Conservation (phyloP, 2,113 vertebrate genomes). For the Chloropsis hardwickii region DNA sequence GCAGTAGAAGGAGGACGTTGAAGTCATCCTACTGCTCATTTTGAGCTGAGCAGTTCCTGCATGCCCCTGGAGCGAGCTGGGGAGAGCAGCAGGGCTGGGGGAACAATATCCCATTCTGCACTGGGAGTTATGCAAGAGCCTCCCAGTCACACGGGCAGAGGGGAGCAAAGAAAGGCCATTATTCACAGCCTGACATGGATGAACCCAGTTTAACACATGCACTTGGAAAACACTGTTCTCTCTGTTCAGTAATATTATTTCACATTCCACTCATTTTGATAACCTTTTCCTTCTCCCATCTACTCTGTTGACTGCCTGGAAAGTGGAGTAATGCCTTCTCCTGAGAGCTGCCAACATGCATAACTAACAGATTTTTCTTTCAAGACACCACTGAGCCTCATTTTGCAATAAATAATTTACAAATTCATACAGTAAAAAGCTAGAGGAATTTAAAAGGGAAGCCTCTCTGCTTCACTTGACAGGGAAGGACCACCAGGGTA, state of each 20-base stretch:
- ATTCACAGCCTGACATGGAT: constrained; percentile 64
- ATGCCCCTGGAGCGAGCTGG: neutral
- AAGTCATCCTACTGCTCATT: neutral
- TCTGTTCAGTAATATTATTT: constrained; percentile 71
- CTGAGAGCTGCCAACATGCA: neutral
- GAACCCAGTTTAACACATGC: constrained; percentile 51
- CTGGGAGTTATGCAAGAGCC: constrained; percentile 53
- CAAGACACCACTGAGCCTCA: neutral
- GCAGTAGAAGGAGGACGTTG: neutral
- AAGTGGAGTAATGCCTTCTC: neutral
- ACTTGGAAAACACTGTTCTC: constrained; percentile 70
- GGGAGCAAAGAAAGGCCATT: constrained; percentile 58
- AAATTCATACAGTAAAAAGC: neutral
- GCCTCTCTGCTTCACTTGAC: neutral
- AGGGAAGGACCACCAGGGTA: neutral
- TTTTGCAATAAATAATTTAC: constrained; percentile 17
- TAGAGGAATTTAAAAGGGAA: neutral
- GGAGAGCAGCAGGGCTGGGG: neutral
- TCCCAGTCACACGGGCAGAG: constrained; percentile 63
- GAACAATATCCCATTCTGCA: constrained; percentile 69
- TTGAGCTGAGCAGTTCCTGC: neutral
- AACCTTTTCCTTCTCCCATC: constrained; percentile 64
- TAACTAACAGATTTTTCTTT: neutral
- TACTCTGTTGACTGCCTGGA: neutral
- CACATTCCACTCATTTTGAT: constrained; percentile 74